Percentiles rank a stretch among this genome's conserved stretches.
phyloP scores from a whole-genome alignment of 2,797 vertebrate species.

The Peromyscus nudipes region DNA sequence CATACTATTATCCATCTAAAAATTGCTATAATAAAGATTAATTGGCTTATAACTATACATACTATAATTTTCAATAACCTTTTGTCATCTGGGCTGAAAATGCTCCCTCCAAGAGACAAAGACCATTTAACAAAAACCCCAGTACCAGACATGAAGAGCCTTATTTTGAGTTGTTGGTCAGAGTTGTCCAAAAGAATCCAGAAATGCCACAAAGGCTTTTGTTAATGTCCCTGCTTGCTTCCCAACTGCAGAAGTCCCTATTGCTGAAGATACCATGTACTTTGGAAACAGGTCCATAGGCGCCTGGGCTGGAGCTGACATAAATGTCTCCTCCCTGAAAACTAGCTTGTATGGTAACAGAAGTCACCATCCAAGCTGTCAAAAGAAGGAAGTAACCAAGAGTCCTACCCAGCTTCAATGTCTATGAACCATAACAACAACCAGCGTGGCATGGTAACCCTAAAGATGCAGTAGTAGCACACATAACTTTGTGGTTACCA shows the following conservation, averaged over 20 bases:
- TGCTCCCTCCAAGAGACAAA: background rate
- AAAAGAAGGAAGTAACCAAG: background rate
- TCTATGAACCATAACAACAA: background rate
- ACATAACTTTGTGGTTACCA: background rate
- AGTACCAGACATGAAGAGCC: background rate
- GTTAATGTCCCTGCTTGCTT: too few species aligned
- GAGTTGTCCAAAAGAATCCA: background rate
- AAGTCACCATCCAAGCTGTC: background rate
- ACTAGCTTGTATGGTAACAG: background rate
- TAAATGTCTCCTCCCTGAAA: background rate
- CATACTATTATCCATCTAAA: background rate
- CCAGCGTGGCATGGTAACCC: too few species aligned
- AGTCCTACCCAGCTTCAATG: too few species aligned
- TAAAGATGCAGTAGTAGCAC: background rate
- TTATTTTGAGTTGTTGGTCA: background rate
- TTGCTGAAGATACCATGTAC: background rate
- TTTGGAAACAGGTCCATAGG: background rate
- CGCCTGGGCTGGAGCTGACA: background rate
- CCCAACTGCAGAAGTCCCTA: background rate
- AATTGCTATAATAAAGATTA: background rate
- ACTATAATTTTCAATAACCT: background rate
- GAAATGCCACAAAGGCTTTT: background rate
- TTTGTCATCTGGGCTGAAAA: background rate
- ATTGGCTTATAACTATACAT: background rate
- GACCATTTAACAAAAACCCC: background rate